Base-by-base conservation (phyloP, 2,888 invertebrate species). In the Mesoligia furuncula region DNA sequence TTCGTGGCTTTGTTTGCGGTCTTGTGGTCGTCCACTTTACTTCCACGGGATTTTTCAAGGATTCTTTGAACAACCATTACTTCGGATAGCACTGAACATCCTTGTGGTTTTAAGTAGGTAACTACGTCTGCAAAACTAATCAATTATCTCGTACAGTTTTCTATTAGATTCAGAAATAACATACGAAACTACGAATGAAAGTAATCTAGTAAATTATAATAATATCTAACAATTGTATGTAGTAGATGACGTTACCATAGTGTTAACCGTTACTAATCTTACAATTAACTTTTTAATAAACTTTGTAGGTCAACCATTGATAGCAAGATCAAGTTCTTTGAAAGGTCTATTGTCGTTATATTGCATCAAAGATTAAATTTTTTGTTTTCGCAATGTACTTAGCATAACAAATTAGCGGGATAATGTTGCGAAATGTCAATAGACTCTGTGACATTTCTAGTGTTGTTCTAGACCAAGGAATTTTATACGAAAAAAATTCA, bases 351-450 rank as follows among this genome's bases (percentile, higher is more conserved):
- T 86, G 77, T 82, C 59, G 76, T 39, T 78, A 1, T 64, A 83
- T 85, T 87, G 75, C 81, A 74, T 78, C 67, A 79, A 73, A 59
- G 51, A 73, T 71, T 75, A 11, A 31, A 27, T 77, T 86, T 85
- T 81, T 86, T 67, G 61, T 71, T 72, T 65, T 75, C 48, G 54
- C 57, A 83, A 80, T 80, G 62, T 77, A 71, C 67, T 82, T 73
- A 83, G 77, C 81, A 82, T 83, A 80, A n/a, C 85, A 73, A 89
- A 89, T 88, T 77, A 48, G 84, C 82, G 79, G 78, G 57, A 75
- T 81, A 83, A 82, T 73, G 57, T 86, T 86, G 68, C 75, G 73
- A 83, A 86, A 87, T 72, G 59, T 67, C 66, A 57, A 69, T 77
- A 66, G 64, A 70, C n/a, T 68, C 68, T 51, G 24, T 54, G 82